A percentile compares a stretch with the other conserved stretches of the same genome.
These are phyloP conservation scores for Corythoichthys haematopterus DNA, from an alignment of 2,113 vertebrate species.

Conservation along the genomic window DNA sequence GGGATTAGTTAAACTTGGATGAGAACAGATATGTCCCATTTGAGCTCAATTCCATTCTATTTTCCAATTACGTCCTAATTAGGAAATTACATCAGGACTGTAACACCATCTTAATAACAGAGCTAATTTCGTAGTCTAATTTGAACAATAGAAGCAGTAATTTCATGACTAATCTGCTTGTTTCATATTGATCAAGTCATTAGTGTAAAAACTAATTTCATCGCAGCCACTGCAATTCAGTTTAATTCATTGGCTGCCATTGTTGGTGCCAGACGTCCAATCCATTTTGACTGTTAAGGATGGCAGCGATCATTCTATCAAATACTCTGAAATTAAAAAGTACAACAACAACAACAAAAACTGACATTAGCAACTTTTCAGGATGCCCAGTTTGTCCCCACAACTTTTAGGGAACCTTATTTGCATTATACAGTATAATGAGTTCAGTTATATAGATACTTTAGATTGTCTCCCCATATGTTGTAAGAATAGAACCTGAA, in stretches of 20 bases:
- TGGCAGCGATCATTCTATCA: too few species aligned
- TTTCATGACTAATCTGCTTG: slow-evolving; percentile 43
- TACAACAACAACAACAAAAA: too few species aligned
- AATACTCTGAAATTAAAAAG: too few species aligned
- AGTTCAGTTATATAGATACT: too few species aligned
- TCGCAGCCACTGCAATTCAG: slow-evolving; percentile 2
- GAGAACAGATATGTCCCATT: slow-evolving; percentile 63
- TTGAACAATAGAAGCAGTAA: slow-evolving; percentile 50
- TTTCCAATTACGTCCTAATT: slow-evolving; percentile 62
- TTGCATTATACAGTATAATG: too few species aligned
- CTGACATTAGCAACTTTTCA: too few species aligned
- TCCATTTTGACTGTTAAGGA: too few species aligned
- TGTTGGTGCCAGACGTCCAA: too few species aligned
- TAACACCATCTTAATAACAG: slow-evolving; percentile 49
- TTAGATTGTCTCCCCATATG: too few species aligned
- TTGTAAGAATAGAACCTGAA: too few species aligned
- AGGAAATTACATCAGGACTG: slow-evolving; percentile 55
- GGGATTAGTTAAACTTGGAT: slow-evolving; percentile 33
- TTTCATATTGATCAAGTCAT: slow-evolving; percentile 19
- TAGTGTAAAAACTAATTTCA: slow-evolving; percentile 6
- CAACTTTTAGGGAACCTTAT: too few species aligned
- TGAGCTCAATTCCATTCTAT: slow-evolving; percentile 56
- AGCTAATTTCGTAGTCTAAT: slow-evolving; percentile 50
- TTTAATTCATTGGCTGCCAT: background rate
- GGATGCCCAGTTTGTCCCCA: too few species aligned